Conservation (phyloP, 2,797 vertebrate genomes). For the Pitangus sulphuratus region DNA sequence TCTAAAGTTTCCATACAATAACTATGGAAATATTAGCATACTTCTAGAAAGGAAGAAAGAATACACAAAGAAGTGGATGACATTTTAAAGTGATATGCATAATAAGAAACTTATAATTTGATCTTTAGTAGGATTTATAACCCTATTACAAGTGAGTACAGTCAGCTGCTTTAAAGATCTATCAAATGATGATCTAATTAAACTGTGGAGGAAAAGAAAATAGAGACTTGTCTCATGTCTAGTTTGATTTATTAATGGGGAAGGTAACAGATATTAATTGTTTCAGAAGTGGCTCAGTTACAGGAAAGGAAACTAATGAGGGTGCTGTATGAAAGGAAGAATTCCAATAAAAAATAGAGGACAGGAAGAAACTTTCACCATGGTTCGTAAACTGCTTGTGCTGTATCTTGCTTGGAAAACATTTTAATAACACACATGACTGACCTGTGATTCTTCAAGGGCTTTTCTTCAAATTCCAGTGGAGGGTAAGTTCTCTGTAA, state of each 20-base stretch:
- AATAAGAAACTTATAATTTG: not conserved
- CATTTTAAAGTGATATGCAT: conserved; percentile 33
- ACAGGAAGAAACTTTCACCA: conserved; percentile 33
- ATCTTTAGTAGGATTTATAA: conserved; percentile 59
- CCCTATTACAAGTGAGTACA: conserved; percentile 41
- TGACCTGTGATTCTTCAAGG: conserved; percentile 56
- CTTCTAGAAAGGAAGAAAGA: not conserved
- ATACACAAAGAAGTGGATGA: not conserved
- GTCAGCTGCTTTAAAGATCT: conserved; percentile 29
- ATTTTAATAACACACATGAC: conserved; percentile 50
- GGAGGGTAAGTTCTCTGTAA: conserved; percentile 20
- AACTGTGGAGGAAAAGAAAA: conserved; percentile 39
- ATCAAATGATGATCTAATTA: conserved; percentile 48
- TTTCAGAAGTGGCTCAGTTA: conserved; percentile 32
- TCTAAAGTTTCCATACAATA: not conserved
- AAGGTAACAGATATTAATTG: conserved; percentile 41
- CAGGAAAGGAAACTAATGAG: conserved; percentile 41
- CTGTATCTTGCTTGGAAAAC: conserved; percentile 6
- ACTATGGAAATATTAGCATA: not conserved
- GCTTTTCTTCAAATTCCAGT: conserved; percentile 31
- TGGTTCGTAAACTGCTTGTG: conserved; percentile 27
- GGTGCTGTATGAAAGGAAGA: not conserved
- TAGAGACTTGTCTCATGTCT: conserved; percentile 41
- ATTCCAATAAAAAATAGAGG: not conserved
- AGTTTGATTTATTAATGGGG: conserved; percentile 46